Evolutionary conservation across 2,797 vertebrate species (phyloP).

Genomic region (Agapornis canus): DNA sequence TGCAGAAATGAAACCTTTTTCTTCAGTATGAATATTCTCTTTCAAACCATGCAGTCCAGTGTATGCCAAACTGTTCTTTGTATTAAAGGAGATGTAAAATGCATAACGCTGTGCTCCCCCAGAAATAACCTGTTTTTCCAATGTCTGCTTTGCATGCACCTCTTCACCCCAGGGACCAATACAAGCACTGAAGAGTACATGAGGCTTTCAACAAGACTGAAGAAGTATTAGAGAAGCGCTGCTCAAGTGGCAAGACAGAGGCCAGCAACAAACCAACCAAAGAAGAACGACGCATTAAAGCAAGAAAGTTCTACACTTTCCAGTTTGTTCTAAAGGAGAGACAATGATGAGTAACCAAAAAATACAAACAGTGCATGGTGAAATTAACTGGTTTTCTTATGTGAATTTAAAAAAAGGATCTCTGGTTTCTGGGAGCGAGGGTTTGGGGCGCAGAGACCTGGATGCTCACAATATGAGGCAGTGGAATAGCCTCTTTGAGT

Average conservation of each 20-base stretch:
- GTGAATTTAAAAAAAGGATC: background rate
- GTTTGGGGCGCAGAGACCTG: background rate
- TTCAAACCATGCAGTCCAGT: background rate
- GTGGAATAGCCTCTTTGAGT: background rate
- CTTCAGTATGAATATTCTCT: background rate
- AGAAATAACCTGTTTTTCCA: background rate
- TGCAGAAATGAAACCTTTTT: slow-evolving; percentile 1
- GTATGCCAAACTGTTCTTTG: background rate
- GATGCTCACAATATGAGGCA: background rate
- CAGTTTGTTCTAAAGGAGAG: background rate
- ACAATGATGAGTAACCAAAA: background rate
- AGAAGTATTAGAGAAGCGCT: background rate
- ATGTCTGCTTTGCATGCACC: background rate
- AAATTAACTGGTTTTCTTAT: background rate
- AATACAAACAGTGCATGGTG: background rate
- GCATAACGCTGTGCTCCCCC: background rate
- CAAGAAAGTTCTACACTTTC: background rate
- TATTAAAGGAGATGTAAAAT: slow-evolving; percentile 6
- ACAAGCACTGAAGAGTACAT: background rate
- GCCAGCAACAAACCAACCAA: background rate
- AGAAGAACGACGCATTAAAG: background rate
- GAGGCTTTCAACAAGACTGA: background rate
- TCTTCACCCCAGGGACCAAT: background rate
- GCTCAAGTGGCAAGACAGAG: background rate
- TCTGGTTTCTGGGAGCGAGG: background rate